These are phyloP conservation scores for Caenorhabditis parvicauda DNA, from an alignment of 2,888 invertebrate species.

Conservation along the genomic window DNA sequence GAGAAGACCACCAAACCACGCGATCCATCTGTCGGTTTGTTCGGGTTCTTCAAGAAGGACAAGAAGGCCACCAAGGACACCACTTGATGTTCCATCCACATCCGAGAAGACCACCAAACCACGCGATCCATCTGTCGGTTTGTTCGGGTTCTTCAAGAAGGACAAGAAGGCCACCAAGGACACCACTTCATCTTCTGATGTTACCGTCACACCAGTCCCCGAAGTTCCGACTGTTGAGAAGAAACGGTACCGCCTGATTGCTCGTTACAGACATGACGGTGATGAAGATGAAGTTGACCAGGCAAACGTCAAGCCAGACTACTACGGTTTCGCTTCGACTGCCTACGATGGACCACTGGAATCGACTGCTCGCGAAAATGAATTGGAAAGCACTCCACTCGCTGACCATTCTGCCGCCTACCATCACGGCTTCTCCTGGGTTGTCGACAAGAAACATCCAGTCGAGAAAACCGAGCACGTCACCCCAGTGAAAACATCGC, in stretches of 20 bases:
- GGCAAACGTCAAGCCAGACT: constrained; percentile 13
- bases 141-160: no score
- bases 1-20: no score
- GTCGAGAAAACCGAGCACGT: no score
- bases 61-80: no score
- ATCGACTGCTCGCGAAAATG: constrained; percentile 5
- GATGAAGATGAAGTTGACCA: constrained; percentile 30
- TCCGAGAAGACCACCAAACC: constrained; percentile 10
- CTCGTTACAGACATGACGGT: constrained; percentile 21
- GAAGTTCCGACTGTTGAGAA: no score
- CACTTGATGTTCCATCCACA: not conserved
- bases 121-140: no score
- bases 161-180: no score
- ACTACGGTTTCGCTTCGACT: constrained; percentile 9
- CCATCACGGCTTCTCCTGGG: constrained; percentile 12
- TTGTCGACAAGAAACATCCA: not conserved
- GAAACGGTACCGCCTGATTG: constrained; percentile 11
- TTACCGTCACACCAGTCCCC: no score
- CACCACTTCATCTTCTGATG: not conserved
- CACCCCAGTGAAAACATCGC: constrained; percentile 5
- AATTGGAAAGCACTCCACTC: constrained; percentile 15
- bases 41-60: no score
- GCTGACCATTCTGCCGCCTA: constrained; percentile 8
- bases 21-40: no score
- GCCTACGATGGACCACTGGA: constrained; percentile 13